Evolutionary conservation across 2,888 invertebrate species (phyloP).

Genomic region (Rugalucina vietnamica): DNA sequence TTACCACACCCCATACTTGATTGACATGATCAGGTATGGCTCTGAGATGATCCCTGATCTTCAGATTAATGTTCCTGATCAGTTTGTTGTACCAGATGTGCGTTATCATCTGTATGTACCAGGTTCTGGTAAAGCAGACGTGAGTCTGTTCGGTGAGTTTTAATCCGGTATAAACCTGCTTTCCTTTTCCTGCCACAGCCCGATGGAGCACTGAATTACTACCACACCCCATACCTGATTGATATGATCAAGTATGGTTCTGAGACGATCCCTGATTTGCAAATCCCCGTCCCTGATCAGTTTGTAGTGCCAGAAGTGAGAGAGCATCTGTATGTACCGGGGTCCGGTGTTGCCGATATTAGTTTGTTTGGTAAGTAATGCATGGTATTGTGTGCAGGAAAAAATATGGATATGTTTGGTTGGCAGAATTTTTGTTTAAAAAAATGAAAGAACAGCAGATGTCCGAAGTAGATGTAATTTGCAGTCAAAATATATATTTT

Average conservation of each 20-base stretch:
- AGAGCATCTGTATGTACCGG: constrained; percentile 92
- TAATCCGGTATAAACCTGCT: background rate
- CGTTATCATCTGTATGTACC: constrained; percentile 96
- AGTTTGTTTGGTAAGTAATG: constrained; percentile 10
- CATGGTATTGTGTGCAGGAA: too few relatives aligned
- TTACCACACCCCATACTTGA: constrained; percentile 94
- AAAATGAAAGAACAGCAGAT: too few relatives aligned
- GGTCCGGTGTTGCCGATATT: background rate
- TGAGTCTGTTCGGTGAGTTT: constrained; percentile 85
- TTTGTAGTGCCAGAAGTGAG: constrained; percentile 95
- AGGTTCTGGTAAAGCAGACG: constrained; percentile 91
- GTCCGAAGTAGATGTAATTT: too few relatives aligned
- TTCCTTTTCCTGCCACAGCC: constrained; percentile 70
- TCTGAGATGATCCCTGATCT: constrained; percentile 96
- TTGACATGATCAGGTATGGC: constrained; percentile 92
- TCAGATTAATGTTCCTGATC: constrained; percentile 97
- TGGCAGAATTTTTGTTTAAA: too few relatives aligned
- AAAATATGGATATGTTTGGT: too few relatives aligned
- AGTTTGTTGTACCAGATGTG: constrained; percentile 95
- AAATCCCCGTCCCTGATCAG: constrained; percentile 97
- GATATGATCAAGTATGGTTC: constrained; percentile 93
- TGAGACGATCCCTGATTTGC: constrained; percentile 96
- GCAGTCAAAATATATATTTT: too few relatives aligned
- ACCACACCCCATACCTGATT: constrained; percentile 95
- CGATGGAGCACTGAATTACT: constrained; percentile 95